Percentiles rank a stretch among this genome's conserved stretches.
Conservation (phyloP, 2,888 invertebrate species). For the Dysmachus trigonus region DNA sequence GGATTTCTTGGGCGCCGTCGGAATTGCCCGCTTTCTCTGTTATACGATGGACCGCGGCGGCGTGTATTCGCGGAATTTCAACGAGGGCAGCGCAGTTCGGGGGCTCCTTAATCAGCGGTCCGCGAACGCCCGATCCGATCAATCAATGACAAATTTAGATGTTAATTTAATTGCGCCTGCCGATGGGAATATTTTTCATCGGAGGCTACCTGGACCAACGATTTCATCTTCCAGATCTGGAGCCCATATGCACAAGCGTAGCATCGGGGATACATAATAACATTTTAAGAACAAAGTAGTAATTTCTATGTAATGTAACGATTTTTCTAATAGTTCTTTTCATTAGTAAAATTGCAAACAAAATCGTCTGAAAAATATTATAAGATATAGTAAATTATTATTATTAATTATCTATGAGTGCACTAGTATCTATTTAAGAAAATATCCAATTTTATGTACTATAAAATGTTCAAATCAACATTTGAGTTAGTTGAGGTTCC, state of each 20-base stretch:
- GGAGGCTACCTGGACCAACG: neutral
- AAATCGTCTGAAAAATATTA: no score
- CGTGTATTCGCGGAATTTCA: slow-evolving; percentile 19
- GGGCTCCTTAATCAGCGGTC: neutral
- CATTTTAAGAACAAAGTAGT: no score
- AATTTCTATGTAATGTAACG: no score
- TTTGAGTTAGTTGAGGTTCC: no score
- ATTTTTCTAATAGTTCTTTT: no score
- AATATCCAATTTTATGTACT: no score
- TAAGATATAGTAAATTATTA: no score
- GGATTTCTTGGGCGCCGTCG: neutral
- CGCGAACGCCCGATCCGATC: slow-evolving; percentile 40
- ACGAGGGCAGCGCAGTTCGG: neutral
- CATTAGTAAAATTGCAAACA: no score
- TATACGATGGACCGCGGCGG: neutral
- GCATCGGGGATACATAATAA: no score
- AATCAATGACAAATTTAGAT: slow-evolving; percentile 51
- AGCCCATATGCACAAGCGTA: neutral
- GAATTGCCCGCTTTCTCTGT: neutral
- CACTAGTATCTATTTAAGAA: no score
- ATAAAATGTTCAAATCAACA: no score
- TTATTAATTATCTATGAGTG: no score
- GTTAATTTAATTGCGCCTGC: slow-evolving; percentile 50
- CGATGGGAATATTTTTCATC: slow-evolving; percentile 36
- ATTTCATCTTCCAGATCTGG: neutral